phyloP scores from a whole-genome alignment of 1,140 invertebrate species.

The Belonocnema kinseyi region DNA sequence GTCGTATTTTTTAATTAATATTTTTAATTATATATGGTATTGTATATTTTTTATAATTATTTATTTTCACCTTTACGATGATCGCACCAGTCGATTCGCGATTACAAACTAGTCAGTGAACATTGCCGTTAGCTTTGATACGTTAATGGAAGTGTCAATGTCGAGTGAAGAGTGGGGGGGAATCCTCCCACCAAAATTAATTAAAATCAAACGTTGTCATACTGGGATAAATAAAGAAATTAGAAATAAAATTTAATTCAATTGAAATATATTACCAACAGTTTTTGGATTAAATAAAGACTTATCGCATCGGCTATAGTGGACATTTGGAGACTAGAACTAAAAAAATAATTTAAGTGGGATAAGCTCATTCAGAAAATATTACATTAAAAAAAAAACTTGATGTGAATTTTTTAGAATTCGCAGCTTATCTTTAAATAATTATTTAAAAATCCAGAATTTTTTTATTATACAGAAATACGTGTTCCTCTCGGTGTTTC shows the following conservation, averaged over 20 bases:
- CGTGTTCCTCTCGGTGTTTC: too few relatives aligned
- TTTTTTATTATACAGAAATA: too few relatives aligned
- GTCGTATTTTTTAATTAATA: too few relatives aligned
- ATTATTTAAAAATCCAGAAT: too few relatives aligned
- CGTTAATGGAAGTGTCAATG: conserved; percentile 74
- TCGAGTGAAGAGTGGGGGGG: conserved; percentile 55
- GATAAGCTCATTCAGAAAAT: too few relatives aligned
- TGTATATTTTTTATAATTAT: conserved; percentile 12
- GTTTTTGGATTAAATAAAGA: neutral
- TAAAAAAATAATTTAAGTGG: too few relatives aligned
- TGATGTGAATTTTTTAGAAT: too few relatives aligned
- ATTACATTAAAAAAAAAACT: too few relatives aligned
- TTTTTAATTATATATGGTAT: neutral
- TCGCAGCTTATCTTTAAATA: too few relatives aligned
- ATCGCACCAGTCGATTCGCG: conserved; percentile 53
- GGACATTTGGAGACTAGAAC: too few relatives aligned
- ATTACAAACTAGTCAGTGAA: conserved; percentile 53
- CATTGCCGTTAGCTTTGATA: conserved; percentile 59
- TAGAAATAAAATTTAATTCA: neutral
- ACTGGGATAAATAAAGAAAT: neutral
- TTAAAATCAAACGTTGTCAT: conserved; percentile 1
- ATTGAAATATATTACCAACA: neutral
- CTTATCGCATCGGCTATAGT: too few relatives aligned
- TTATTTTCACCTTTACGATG: conserved; percentile 37
- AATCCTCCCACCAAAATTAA: conserved; percentile 32